phyloP scores from a whole-genome alignment of 2,113 vertebrate genomes.

The Mustela lutreola region DNA sequence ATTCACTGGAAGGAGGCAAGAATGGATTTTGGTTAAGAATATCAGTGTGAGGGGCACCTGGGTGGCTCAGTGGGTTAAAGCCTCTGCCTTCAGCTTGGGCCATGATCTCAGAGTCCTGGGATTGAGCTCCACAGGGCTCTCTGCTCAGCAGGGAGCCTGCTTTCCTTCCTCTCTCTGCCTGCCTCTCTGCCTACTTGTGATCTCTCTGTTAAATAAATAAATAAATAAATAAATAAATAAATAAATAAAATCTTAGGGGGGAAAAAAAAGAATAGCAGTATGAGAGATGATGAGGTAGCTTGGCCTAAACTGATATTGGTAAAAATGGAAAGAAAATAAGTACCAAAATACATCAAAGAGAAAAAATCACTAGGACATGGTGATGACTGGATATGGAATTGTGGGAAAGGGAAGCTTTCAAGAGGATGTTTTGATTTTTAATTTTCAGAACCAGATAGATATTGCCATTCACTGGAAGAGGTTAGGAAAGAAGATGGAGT shows the following conservation, averaged over 20 bases:
- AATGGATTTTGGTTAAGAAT: not conserved
- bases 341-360: not conserved
- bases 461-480: not conserved
- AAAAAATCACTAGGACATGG: not conserved
- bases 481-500: not conserved
- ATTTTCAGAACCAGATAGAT: not conserved
- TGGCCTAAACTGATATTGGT: not conserved
- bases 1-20: not conserved
- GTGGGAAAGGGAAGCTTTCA: not conserved
- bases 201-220: too few species aligned
- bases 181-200: too few species aligned
- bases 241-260: too few species aligned
- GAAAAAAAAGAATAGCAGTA: not conserved
- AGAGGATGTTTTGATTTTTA: not conserved
- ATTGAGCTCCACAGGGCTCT: too few species aligned
- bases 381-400: not conserved
- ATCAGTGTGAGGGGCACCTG: not conserved
- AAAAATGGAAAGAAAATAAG: conserved; percentile 7
- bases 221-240: too few species aligned
- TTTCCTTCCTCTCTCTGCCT: too few species aligned
- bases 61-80: too few species aligned
- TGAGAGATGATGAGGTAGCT: not conserved
- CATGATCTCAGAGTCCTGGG: too few species aligned
- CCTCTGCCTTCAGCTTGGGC: too few species aligned
- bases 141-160: too few species aligned